Percentiles rank a stretch among this genome's conserved stretches.
These are phyloP conservation scores for Cephus nigrinus DNA, from an alignment of 2,888 invertebrate genomes.

Conservation along the genomic window DNA sequence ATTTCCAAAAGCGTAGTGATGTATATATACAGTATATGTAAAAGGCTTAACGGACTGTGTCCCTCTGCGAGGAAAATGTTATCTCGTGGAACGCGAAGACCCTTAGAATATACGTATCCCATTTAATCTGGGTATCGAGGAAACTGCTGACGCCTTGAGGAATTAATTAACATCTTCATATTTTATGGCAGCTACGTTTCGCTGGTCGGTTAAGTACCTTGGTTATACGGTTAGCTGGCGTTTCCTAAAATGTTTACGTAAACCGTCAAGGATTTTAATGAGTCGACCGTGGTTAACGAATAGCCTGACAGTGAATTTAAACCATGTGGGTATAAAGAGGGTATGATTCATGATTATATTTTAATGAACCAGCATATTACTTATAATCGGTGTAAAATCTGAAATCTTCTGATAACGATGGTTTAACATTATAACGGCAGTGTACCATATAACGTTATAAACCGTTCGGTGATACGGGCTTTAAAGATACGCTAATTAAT, in stretches of 20 bases:
- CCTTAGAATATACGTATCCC: background rate
- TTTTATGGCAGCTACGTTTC: background rate
- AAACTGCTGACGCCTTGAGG: background rate
- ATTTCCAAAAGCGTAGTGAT: background rate
- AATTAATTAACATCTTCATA: background rate
- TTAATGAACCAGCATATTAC: background rate
- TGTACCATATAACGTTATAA: background rate
- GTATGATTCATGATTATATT: background rate
- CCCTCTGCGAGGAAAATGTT: background rate
- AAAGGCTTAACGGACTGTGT: background rate
- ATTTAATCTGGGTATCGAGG: background rate
- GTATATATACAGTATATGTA: background rate
- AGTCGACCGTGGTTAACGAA: background rate
- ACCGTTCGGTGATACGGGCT: too few relatives aligned
- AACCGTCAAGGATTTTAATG: background rate
- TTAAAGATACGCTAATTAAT: background rate
- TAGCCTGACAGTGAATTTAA: background rate
- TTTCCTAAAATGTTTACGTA: background rate
- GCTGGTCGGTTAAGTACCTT: background rate
- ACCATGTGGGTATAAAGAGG: background rate
- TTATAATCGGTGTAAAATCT: background rate
- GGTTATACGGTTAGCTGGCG: background rate
- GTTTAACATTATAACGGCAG: background rate
- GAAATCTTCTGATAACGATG: background rate
- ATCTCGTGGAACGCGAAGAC: background rate